Evolutionary conservation across 1,140 invertebrate genomes (phyloP), one percentile per base, ranked within the genome.

Genomic region (Euschistus heros): DNA sequence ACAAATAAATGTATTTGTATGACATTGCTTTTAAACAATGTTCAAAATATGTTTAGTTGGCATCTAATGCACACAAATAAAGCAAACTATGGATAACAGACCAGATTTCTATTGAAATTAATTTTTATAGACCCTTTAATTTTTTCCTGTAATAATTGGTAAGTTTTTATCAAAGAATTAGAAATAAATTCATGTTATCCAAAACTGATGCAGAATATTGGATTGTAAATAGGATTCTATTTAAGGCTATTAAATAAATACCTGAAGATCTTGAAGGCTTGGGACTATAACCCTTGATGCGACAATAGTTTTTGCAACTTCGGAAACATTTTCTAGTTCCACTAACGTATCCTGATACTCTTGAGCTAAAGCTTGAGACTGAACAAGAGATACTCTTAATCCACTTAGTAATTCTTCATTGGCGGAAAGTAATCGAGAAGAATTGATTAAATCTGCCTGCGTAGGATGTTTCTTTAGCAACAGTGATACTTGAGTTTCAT

Each of bases 291-390:
- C 84, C 18, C 86, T 84, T 70, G 82, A 84, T 52, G 88, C 84
- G 3, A 92, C 76, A 27, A 92, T 74, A 55, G 84, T 83, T 73
- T 91, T 86, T 3, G 90, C 89, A 4, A 92, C 81, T 33, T 89
- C 84, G 2, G 86, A 89, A 24, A 92, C 91, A 72, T 91, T 86
- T 1, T 81, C 82, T 69, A 93, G 91, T 74, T 92, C 89, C 71
- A 87, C 84, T 0, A 93, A 76, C 0, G 89, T 91, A 75, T 91
- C 86, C 71, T 89, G 87, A 71, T 93, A 93, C 73, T 93, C 91
- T 71, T 91, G 88, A 0, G 84, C 84, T 50, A 92, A 74, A 0
- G 85, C 81, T 17, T 86, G 75, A 26, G 89, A 72, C 71, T 91
- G 87, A 0, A 89, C 73, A 0, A 89, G 74, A 55, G 84, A 82